Base-by-base conservation (phyloP, 2,888 invertebrate genomes). In the Tridacna gigas region DNA sequence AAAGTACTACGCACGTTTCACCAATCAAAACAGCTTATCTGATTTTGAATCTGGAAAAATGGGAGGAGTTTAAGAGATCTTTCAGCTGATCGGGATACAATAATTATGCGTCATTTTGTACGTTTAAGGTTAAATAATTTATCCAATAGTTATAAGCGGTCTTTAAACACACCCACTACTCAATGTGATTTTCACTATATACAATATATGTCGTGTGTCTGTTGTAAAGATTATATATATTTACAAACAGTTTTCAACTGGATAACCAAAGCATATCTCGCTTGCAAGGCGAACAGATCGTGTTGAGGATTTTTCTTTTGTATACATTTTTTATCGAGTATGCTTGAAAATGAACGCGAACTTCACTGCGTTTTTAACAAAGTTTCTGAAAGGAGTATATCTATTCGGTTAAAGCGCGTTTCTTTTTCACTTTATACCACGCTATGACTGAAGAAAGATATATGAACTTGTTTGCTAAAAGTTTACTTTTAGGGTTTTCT, bases 401-500 rank as follows among this genome's bases (percentile, higher is more conserved):
- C 22, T 63, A 63, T 13, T 63, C 22, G 63, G 63, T 63, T 63
- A 25, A 25, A 13, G 63, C 63, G 63, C n/a, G 22, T 63, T 25
- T 18, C 63, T 25, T n/a, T 63, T 25, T n/a, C n/a, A 63, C 63
- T 25, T 63, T 25, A n/a, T 22, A 63, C 63, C 15, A 71, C 71
- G 71, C 48, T 51, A 71, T 71, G 71, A 71, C 25, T 71, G 25
- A 71, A 37, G 71, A 25, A 71, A n/a, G 26, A 25, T 51, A 48
- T 51, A 47, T 71, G 26, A 48, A 51, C 48, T 51, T 71, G 51
- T 51, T 47, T 37, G 71, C 71, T 25, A 71, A 71, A 71, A 37
- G 71, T 26, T 71, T 71, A 71, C 71, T n/a, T 51, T 71, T 71
- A n/a, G 71, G 71, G 51, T 51, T 71, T n/a, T 51, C 51, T 22